These are phyloP conservation scores for Halocaridina rubra DNA, from an alignment of 2,888 invertebrate genomes.

Conservation along the genomic window DNA sequence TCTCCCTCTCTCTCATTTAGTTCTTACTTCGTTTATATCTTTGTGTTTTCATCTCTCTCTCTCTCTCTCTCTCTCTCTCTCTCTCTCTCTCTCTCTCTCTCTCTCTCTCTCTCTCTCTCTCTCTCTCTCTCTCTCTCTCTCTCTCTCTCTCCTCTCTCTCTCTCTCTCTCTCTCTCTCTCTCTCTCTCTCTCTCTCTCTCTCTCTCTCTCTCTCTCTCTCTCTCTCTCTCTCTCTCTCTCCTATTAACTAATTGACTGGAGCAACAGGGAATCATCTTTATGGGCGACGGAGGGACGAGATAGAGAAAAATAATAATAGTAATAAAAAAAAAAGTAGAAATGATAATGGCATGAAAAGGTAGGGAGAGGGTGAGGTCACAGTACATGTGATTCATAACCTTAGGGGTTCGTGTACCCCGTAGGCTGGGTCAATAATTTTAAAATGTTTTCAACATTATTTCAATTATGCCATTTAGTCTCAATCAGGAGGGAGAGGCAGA, in stretches of 20 bases:
- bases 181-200: too few species aligned
- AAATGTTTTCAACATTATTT: too few species aligned
- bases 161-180: neutral
- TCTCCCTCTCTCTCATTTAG: neutral
- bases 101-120: neutral
- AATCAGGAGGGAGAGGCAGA: too few species aligned
- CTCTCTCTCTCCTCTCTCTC: neutral
- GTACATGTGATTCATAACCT: too few species aligned
- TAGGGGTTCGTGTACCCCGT: too few species aligned
- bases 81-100: neutral
- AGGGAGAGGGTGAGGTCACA: neutral
- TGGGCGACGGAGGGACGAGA: neutral
- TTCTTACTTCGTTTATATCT: neutral
- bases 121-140: neutral
- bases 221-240: neutral
- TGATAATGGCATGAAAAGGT: neutral
- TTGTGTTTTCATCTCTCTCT: neutral
- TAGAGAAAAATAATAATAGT: neutral
- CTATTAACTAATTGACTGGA: constrained; percentile 52
- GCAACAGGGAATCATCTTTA: constrained; percentile 28
- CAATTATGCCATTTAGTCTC: too few species aligned
- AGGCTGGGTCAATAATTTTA: too few species aligned
- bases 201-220: too few species aligned
- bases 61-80: neutral
- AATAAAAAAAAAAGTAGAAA: neutral